Base-by-base conservation (phyloP, 2,797 vertebrate genomes). In the Macrochelys suwanniensis region DNA sequence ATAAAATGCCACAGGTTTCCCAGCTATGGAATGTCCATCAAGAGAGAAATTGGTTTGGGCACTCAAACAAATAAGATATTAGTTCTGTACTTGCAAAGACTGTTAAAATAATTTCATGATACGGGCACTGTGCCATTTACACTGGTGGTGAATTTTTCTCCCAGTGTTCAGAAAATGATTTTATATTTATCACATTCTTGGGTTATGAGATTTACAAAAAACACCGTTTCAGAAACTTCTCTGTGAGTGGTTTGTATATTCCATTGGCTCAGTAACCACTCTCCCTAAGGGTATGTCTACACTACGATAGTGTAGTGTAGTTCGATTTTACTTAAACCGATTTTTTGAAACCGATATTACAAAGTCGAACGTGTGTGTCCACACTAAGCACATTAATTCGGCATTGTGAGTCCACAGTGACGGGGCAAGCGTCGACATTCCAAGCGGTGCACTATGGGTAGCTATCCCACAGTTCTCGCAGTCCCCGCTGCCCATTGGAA, bases 171-270 rank as follows among this genome's bases (percentile, higher is more conserved):
- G 68, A 94, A 87, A 89, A 45, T 0, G 31, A 17, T 2, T 42
- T 9, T 11, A 54, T 61, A 56, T 83, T 79, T 53, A 45, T 54
- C 82, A 76, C 2, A 33, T 23, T 51, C 82, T 81, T 45, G 5
- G 19, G 84, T 37, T 86, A 94, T 61, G 2, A 65, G 45, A 51
- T 78, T 61, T 45, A 49, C 15, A 26, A n/a, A 33, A 4, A 5
- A 42, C 11, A 23, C 89, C 84, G 68, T 65, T 61, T n/a, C 26
- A 89, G 77, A 33, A 16, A 23, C 9, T 4, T 50, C 47, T 33
- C 77, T 94, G 42, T 80, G 2, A 51, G 3, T 56, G 3, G 4
- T 26, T 96, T 94, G 50, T 10, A 15, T 91, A 49, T 85, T 28
- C 83, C 31, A 57, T 65, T 74, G 51, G 2, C 6, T 84, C 17